phyloP scores from a whole-genome alignment of 1,140 invertebrate species.

The Drosophila punjabiensis region DNA sequence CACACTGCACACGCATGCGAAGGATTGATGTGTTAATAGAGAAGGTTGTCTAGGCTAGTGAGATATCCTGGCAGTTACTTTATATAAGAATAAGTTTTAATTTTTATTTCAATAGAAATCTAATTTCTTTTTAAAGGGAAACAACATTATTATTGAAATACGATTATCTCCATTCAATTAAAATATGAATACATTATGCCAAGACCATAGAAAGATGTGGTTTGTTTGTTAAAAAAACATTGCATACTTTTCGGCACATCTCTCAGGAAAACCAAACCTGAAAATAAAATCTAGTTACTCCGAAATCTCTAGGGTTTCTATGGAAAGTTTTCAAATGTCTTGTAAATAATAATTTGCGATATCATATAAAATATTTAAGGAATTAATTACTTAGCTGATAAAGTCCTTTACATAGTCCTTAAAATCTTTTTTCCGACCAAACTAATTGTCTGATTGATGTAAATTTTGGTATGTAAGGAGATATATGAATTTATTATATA shows the following conservation, averaged over 20 bases:
- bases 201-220: too few relatives aligned
- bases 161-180: too few relatives aligned
- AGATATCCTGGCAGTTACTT: slow-evolving; percentile 11
- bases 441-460: neutral
- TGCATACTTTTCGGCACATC: neutral
- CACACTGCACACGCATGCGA: slow-evolving; percentile 24
- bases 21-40: slow-evolving; percentile 1
- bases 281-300: neutral
- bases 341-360: neutral
- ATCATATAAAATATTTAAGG: neutral
- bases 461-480: neutral
- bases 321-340: neutral
- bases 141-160: too few relatives aligned
- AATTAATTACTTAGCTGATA: neutral
- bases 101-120: neutral
- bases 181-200: neutral
- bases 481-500: neutral
- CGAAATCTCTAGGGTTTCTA: too few relatives aligned
- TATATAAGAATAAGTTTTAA: neutral
- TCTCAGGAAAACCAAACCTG: neutral
- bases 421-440: neutral
- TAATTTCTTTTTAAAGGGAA: too few relatives aligned
- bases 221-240: neutral
- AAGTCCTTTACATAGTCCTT: neutral
- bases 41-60: neutral